Base-by-base conservation (phyloP, 1,140 invertebrate genomes). In the Pseudomyrmex pallidus region DNA sequence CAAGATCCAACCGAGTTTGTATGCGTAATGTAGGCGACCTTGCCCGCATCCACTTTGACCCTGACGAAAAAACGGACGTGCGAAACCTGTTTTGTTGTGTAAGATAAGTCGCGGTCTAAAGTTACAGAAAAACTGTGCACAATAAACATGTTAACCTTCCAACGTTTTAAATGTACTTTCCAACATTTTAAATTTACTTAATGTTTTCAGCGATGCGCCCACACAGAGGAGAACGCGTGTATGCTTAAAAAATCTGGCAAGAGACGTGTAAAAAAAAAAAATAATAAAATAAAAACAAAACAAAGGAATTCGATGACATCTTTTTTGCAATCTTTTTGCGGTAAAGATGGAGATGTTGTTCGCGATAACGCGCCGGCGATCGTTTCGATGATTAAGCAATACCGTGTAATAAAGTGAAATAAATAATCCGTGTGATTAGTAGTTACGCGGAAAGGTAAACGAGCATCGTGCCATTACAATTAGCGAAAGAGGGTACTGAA, bases 381-480 rank as follows among this genome's bases (percentile, higher is more conserved):
- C 13, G 35, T 57, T 70, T 70, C 22, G 44, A 67, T 22, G 46
- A 57, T 80, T 80, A 72, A 80, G 72, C 74, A 68, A 82, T 54
- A 44, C 10, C 15, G 61, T 25, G 67, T 80, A 76, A 82, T 85
- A 70, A 86, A 68, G 54, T 35, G 72, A 74, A 83, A 87, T 73
- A 78, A 87, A 87, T 86, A 84, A 87, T 78, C 54, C 54, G 17
- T 44, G 46, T 25, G 70, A 66, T 70, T 56, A 84, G 54, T 57
- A 25, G 73, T 20, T 83, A 25, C 20, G 67, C 25, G 59, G 62
- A 83, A 74, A 50, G 68, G 59, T 73, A 62, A 87, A 84, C 74
- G 35, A 74, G 70, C 83, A 77, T 35, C 64, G 87, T 61, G 87
- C 87, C 87, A 84, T 74, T 83, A 86, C 83, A 89, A 70, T 86